phyloP scores from a whole-genome alignment of 2,888 invertebrate species.

The Acronicta aceris region DNA sequence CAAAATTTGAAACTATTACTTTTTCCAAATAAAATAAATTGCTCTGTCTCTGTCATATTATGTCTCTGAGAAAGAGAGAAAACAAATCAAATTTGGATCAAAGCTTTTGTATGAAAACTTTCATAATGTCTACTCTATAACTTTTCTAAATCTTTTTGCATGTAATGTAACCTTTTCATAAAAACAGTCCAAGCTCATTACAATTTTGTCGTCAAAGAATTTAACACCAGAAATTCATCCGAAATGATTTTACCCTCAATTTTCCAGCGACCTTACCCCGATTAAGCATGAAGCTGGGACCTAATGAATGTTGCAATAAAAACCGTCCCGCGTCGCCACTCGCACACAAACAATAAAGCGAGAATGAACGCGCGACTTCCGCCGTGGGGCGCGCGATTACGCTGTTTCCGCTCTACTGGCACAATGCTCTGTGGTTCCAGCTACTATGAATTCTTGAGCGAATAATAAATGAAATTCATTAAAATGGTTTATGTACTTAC shows the following conservation, averaged over 20 bases:
- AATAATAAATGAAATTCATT: constrained; percentile 3
- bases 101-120: no score
- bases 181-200: no score
- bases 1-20: no score
- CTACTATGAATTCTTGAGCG: constrained; percentile 13
- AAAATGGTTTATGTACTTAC: neutral
- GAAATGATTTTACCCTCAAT: constrained; percentile 4
- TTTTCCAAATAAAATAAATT: no score
- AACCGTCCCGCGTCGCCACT: constrained; percentile 40
- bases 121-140: no score
- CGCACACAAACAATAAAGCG: constrained; percentile 56
- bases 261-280: constrained; percentile 7
- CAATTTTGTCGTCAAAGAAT: no score
- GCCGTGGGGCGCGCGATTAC: constrained; percentile 51
- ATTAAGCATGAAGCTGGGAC: constrained; percentile 25
- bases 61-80: no score
- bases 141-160: no score
- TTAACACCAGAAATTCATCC: neutral
- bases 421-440: constrained; percentile 46
- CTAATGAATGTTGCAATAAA: constrained; percentile 44
- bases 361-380: constrained; percentile 57
- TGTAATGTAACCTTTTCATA: no score
- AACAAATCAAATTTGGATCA: no score
- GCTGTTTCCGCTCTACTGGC: constrained; percentile 46
- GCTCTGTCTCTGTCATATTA: no score